Conservation (phyloP, 2,113 vertebrate genomes). For the Chaetorhynchus papuensis region DNA sequence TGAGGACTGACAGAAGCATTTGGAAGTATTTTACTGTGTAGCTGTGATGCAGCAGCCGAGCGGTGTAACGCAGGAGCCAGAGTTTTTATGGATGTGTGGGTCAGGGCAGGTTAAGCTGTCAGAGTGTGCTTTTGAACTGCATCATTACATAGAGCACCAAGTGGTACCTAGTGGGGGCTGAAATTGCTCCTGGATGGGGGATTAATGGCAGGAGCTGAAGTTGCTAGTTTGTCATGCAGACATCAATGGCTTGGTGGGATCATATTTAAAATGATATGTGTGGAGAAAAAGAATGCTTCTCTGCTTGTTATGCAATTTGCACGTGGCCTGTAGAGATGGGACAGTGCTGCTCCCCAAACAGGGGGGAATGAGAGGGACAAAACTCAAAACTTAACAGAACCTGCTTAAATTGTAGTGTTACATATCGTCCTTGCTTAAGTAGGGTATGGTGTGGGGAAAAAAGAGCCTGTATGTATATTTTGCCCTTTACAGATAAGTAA, state of each 20-base stretch:
- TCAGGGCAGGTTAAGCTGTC: constrained; percentile 11
- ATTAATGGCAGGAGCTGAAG: constrained; percentile 29
- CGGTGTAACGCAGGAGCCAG: background rate
- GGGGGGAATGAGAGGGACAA: background rate
- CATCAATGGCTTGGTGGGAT: constrained; percentile 32
- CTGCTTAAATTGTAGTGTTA: background rate
- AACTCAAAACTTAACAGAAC: background rate
- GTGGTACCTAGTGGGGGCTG: background rate
- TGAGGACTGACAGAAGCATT: background rate
- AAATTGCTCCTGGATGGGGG: background rate
- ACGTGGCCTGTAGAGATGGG: background rate
- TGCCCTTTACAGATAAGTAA: constrained; percentile 6
- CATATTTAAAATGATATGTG: constrained; percentile 24
- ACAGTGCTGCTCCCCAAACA: background rate
- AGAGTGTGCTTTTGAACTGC: background rate
- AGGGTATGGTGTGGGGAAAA: background rate
- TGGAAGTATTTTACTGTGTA: background rate
- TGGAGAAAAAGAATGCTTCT: background rate
- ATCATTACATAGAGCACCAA: background rate
- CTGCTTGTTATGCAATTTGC: background rate
- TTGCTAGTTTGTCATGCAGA: constrained; percentile 33
- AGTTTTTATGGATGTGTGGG: background rate
- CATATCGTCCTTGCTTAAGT: background rate
- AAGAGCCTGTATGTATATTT: background rate
- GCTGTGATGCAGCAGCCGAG: background rate